A percentile compares a stretch with the other conserved stretches of the same genome.
These are phyloP conservation scores for Netelia fuscicornis DNA, from an alignment of 2,888 invertebrate species.

Conservation along the genomic window DNA sequence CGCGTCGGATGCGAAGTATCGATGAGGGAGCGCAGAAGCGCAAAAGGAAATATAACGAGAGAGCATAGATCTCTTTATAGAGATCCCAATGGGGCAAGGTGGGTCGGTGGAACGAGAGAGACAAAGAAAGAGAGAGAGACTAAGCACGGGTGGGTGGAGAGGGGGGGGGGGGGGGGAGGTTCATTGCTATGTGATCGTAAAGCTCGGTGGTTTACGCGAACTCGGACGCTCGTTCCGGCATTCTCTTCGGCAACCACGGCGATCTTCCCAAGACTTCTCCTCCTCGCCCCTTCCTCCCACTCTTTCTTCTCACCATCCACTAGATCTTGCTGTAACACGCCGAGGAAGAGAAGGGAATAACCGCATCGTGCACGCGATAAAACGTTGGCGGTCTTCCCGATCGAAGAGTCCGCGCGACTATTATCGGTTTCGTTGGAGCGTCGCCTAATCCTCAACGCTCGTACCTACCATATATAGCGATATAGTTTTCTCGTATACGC, in stretches of 20 bases:
- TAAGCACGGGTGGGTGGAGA: not conserved
- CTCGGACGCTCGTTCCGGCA: slow-evolving; percentile 60
- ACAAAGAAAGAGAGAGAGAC: slow-evolving; percentile 2
- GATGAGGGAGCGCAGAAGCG: slow-evolving; percentile 3
- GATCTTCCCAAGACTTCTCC: slow-evolving; percentile 25
- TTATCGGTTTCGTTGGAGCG: slow-evolving; percentile 59
- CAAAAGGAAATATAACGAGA: not conserved
- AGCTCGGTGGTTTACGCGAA: slow-evolving; percentile 68
- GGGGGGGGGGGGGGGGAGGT: not conserved
- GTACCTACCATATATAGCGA: slow-evolving; percentile 25
- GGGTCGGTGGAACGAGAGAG: slow-evolving; percentile 11
- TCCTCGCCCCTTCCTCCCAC: not conserved
- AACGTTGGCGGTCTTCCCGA: slow-evolving; percentile 64
- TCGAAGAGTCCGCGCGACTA: slow-evolving; percentile 52
- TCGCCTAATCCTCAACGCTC: slow-evolving; percentile 26
- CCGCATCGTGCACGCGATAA: slow-evolving; percentile 46
- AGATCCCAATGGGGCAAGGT: slow-evolving; percentile 25
- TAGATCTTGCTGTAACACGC: slow-evolving; percentile 3
- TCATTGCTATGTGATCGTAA: slow-evolving; percentile 65
- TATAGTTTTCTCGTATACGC: not conserved
- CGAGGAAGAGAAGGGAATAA: slow-evolving; percentile 16
- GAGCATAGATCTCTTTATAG: slow-evolving; percentile 38
- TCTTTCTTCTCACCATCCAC: not conserved
- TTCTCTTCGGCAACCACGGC: slow-evolving; percentile 43
- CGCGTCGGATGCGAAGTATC: slow-evolving; percentile 2